A percentile compares a stretch with the other conserved stretches of the same genome.
Conservation (phyloP, 2,113 vertebrate species). For the Siniperca knerii region DNA sequence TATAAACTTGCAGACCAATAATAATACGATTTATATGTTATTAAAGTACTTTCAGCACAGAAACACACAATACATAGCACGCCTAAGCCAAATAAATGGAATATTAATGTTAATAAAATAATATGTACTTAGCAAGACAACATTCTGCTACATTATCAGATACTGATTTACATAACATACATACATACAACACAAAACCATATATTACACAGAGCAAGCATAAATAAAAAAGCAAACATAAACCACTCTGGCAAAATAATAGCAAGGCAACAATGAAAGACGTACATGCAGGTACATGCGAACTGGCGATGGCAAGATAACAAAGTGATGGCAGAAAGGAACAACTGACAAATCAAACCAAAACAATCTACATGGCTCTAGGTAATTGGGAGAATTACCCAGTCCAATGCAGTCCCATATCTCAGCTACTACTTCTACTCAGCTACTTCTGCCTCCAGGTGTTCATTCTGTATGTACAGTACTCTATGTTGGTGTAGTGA, state of each 20-base stretch:
- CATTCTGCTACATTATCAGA: background rate
- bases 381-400: background rate
- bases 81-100: background rate
- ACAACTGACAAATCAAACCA: too few species aligned
- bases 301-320: background rate
- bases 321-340: background rate
- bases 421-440: background rate
- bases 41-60: background rate
- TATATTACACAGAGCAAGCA: background rate
- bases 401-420: background rate
- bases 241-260: too few species aligned
- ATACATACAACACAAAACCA: background rate
- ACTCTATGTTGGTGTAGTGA: background rate
- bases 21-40: background rate
- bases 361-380: background rate
- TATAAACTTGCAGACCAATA: background rate
- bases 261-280: background rate
- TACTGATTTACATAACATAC: background rate
- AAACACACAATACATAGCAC: background rate
- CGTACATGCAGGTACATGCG: background rate
- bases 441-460: background rate
- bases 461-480: background rate
- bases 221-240: background rate
- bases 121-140: background rate
- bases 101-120: background rate